phyloP scores from a whole-genome alignment of 2,888 invertebrate genomes.

The Aspidapion aeneum region DNA sequence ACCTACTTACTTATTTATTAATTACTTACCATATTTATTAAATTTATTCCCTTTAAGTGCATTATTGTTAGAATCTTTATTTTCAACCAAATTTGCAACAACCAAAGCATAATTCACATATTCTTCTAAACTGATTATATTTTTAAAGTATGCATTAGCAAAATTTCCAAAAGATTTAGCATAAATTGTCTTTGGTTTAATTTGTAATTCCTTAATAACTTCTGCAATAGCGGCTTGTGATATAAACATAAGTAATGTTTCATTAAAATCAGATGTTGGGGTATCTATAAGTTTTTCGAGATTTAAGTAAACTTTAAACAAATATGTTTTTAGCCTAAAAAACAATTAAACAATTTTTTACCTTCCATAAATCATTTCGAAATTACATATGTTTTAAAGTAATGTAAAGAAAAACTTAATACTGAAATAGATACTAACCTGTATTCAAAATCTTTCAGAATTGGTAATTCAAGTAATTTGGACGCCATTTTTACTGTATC shows the following conservation, averaged over 20 bases:
- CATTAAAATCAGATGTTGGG: slow-evolving; percentile 5
- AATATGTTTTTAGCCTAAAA: too few relatives aligned
- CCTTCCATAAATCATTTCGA: too few relatives aligned
- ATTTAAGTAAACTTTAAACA: too few relatives aligned
- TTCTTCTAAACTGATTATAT: slow-evolving; percentile 78
- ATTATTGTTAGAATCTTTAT: not conserved
- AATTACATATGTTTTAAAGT: too few relatives aligned
- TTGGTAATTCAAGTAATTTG: slow-evolving; percentile 68
- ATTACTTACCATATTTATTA: not conserved
- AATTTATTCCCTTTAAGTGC: not conserved
- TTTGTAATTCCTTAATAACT: slow-evolving; percentile 50
- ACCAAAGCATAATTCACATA: slow-evolving; percentile 55
- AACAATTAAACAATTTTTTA: too few relatives aligned
- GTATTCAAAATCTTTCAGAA: slow-evolving; percentile 69
- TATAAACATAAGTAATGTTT: slow-evolving; percentile 44
- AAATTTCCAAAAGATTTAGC: slow-evolving; percentile 88
- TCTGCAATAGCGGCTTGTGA: slow-evolving; percentile 54
- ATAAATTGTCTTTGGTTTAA: slow-evolving; percentile 32
- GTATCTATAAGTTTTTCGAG: too few relatives aligned
- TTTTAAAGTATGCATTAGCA: slow-evolving; percentile 89
- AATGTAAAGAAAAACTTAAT: too few relatives aligned
- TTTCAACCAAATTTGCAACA: slow-evolving; percentile 3
- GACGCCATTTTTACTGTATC: slow-evolving; percentile 82
- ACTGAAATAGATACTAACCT: too few relatives aligned
- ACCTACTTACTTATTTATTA: too few relatives aligned